phyloP scores from a whole-genome alignment of 2,888 invertebrate genomes.

The Hirtodrosophila confusa region DNA sequence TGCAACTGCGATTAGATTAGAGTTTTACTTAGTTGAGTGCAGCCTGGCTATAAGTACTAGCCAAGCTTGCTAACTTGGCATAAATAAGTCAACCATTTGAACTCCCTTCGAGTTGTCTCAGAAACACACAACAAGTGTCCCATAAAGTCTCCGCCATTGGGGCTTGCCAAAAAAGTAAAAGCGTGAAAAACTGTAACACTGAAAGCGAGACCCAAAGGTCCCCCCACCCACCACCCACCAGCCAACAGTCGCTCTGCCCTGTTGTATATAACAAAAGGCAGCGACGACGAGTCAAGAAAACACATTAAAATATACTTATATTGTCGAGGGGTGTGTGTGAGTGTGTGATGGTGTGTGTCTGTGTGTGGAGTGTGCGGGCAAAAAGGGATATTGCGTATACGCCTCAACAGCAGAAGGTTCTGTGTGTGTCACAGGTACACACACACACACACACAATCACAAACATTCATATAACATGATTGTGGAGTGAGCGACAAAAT shows the following conservation, averaged over 20 bases:
- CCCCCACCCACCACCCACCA: neutral
- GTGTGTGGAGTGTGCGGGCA: neutral
- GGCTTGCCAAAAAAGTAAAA: constrained; percentile 40
- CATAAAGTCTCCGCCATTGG: constrained; percentile 55
- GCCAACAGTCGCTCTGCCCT: neutral
- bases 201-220: constrained; percentile 18
- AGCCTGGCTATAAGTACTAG: too few relatives aligned
- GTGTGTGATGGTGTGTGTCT: neutral
- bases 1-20: constrained; percentile 54
- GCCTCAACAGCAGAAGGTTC: constrained; percentile 43
- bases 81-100: constrained; percentile 17
- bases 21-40: too few relatives aligned
- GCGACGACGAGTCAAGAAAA: constrained; percentile 48
- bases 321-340: neutral
- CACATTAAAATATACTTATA: constrained; percentile 68
- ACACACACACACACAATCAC: constrained; percentile 17
- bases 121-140: constrained; percentile 81
- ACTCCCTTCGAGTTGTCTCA: constrained; percentile 22
- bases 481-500: constrained; percentile 4
- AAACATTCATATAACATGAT: neutral
- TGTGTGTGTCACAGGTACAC: constrained; percentile 60
- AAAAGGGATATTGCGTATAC: constrained; percentile 68
- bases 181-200: constrained; percentile 58
- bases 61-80: too few relatives aligned
- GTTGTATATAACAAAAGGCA: constrained; percentile 43